Evolutionary conservation across 1,140 invertebrate genomes (phyloP).

Genomic region (Cherax quadricarinatus): DNA sequence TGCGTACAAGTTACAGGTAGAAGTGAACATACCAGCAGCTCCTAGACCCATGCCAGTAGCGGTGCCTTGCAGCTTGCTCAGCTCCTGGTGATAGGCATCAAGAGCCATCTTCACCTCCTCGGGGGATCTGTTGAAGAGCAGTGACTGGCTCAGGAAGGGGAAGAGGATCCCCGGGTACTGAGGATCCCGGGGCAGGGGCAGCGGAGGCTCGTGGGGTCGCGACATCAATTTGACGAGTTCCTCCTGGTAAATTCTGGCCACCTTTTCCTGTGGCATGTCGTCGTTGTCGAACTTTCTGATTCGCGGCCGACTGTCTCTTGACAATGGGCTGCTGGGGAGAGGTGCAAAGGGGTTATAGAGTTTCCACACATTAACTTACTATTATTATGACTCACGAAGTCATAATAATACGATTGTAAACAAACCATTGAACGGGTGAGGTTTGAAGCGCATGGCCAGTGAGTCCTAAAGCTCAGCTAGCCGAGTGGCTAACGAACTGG

Average conservation of each 20-base stretch:
- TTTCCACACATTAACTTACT: background rate
- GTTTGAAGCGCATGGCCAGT: no score
- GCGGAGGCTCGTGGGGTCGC: slow-evolving; percentile 78
- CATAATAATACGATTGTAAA: no score
- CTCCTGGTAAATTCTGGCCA: slow-evolving; percentile 97
- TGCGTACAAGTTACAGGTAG: no score
- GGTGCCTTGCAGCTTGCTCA: slow-evolving; percentile 87
- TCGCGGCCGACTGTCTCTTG: slow-evolving; percentile 77
- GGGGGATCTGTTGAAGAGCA: slow-evolving; percentile 79
- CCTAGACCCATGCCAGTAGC: slow-evolving; percentile 73
- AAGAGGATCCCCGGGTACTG: slow-evolving; percentile 71
- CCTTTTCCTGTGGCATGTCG: slow-evolving; percentile 97
- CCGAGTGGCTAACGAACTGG: no score
- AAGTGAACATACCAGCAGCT: slow-evolving; percentile 74
- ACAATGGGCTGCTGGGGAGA: slow-evolving; percentile 89
- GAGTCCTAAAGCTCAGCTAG: no score
- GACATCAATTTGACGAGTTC: slow-evolving; percentile 95
- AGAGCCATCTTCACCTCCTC: slow-evolving; percentile 93
- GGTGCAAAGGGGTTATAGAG: background rate
- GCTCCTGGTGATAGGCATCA: slow-evolving; percentile 93
- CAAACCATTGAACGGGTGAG: no score
- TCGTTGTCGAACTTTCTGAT: slow-evolving; percentile 84
- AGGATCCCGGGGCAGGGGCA: slow-evolving; percentile 73
- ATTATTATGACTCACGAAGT: no score
- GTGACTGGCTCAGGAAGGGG: slow-evolving; percentile 70